phyloP scores from a whole-genome alignment of 1,140 invertebrate species.

The Pachypeltis micranthus region DNA sequence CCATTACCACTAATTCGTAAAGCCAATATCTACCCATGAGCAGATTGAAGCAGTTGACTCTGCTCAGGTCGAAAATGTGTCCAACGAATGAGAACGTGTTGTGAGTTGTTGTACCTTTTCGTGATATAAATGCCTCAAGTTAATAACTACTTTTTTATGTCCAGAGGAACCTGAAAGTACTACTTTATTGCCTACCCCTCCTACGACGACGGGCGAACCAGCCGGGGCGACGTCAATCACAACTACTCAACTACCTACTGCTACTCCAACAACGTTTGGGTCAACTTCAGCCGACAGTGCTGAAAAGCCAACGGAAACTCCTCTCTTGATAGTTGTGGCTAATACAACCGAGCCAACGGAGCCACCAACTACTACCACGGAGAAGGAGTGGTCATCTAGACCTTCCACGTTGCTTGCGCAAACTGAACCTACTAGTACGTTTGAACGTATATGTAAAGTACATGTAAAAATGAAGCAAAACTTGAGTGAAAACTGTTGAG shows the following conservation, averaged over 20 bases:
- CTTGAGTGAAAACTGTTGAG: too few species aligned
- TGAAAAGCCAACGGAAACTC: background rate
- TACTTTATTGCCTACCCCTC: background rate
- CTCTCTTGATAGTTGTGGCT: background rate
- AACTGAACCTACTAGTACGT: background rate
- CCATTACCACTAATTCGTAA: too few species aligned
- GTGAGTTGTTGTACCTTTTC: too few species aligned
- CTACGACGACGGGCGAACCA: background rate
- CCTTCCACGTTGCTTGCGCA: background rate
- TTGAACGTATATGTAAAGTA: too few species aligned
- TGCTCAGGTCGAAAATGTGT: too few species aligned
- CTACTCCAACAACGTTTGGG: background rate
- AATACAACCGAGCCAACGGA: background rate
- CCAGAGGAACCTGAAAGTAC: background rate
- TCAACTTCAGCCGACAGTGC: background rate
- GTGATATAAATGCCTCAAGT: too few species aligned
- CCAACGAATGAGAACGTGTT: too few species aligned
- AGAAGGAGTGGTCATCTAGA: background rate
- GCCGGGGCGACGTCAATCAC: background rate
- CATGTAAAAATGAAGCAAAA: too few species aligned
- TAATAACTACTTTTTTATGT: too few species aligned
- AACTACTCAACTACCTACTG: background rate
- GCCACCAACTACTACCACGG: background rate
- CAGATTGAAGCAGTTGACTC: too few species aligned
- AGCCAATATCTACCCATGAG: too few species aligned